Evolutionary conservation across 2,797 vertebrate species (phyloP).

Genomic region (Cossypha niveicapilla): DNA sequence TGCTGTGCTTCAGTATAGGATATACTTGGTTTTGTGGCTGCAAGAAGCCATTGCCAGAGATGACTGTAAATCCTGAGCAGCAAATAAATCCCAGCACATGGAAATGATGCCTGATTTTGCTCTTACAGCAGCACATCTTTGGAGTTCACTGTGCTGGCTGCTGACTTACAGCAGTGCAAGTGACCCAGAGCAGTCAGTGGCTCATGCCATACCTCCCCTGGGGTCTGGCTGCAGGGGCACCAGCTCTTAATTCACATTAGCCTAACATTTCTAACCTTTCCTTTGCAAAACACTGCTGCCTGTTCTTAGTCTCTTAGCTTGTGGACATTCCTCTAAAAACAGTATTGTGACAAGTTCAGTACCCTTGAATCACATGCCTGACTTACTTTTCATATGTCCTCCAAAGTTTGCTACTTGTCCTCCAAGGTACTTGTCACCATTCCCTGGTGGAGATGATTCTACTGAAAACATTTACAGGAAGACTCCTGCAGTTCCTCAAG

Average conservation of each 20-base stretch:
- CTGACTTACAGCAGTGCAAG: background rate
- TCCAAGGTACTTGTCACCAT: background rate
- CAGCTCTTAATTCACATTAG: background rate
- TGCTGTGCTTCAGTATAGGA: conserved; percentile 32
- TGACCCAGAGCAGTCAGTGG: background rate
- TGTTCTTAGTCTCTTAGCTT: background rate
- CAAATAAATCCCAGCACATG: conserved; percentile 17
- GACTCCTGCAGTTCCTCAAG: background rate
- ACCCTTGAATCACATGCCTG: background rate
- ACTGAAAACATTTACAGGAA: background rate
- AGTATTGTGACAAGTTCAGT: background rate
- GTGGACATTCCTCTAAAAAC: background rate
- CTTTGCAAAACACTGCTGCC: background rate
- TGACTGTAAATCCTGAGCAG: conserved; percentile 12
- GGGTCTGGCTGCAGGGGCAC: background rate
- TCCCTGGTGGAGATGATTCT: background rate
- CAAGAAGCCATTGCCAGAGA: conserved; percentile 17
- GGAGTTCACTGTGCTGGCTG: background rate
- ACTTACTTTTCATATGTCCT: background rate
- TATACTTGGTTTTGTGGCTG: conserved; percentile 36
- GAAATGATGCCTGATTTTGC: background rate
- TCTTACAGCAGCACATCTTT: background rate
- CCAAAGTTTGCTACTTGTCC: background rate
- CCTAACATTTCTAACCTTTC: background rate
- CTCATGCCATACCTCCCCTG: background rate